These are phyloP conservation scores for Orgyia antiqua DNA, from an alignment of 2,888 invertebrate genomes.

Conservation along the genomic window DNA sequence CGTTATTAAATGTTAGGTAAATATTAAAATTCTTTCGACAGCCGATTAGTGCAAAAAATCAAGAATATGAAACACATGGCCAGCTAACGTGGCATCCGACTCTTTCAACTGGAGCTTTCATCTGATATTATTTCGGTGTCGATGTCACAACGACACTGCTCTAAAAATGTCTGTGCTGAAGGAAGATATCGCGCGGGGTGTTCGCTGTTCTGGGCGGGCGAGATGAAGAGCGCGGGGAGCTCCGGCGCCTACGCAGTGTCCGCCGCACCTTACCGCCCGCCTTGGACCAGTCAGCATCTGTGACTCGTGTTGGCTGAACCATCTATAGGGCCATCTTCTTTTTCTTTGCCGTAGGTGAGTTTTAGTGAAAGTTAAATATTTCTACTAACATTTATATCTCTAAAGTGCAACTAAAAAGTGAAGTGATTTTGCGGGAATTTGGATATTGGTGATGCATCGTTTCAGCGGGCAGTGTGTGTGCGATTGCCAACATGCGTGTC, in stretches of 20 bases:
- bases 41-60: too few relatives aligned
- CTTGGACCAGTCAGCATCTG: slow-evolving; percentile 73
- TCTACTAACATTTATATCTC: slow-evolving; percentile 34
- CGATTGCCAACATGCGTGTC: slow-evolving; percentile 16
- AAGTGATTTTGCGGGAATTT: slow-evolving; percentile 50
- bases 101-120: slow-evolving; percentile 51
- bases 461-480: slow-evolving; percentile 23
- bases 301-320: slow-evolving; percentile 82
- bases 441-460: slow-evolving; percentile 37
- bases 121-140: slow-evolving; percentile 72
- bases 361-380: slow-evolving; percentile 40
- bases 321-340: slow-evolving; percentile 75
- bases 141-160: slow-evolving; percentile 75
- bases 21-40: too few relatives aligned
- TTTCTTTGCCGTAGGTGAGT: slow-evolving; percentile 74
- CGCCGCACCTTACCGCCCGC: slow-evolving; percentile 74
- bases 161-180: slow-evolving; percentile 67
- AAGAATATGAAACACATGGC: too few relatives aligned
- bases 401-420: slow-evolving; percentile 54
- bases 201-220: slow-evolving; percentile 18
- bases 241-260: slow-evolving; percentile 60
- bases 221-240: slow-evolving; percentile 33
- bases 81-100: slow-evolving; percentile 35
- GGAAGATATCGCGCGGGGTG: slow-evolving; percentile 27
- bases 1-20: too few relatives aligned